Conservation (phyloP, 2,797 vertebrate genomes). For the Falco concolor region DNA sequence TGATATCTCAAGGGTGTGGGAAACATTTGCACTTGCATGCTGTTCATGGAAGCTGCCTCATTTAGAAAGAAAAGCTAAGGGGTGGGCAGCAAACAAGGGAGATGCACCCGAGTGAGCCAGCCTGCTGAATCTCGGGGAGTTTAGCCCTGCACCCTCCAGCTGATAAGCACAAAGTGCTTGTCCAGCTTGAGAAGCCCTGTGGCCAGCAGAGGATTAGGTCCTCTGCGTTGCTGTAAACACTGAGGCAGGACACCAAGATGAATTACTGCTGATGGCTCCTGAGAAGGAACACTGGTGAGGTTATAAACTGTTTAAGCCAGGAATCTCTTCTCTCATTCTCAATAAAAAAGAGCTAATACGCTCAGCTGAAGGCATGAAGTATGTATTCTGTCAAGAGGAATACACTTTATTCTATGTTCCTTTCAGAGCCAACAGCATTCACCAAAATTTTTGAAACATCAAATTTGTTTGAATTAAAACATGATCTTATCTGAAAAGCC, state of each 20-base stretch:
- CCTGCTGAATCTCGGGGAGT: background rate
- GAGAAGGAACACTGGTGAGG: background rate
- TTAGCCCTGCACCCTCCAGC: background rate
- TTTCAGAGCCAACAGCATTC: background rate
- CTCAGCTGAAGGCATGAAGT: background rate
- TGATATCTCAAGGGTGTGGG: accelerated
- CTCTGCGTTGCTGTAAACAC: background rate
- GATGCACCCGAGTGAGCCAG: background rate
- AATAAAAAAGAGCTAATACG: background rate
- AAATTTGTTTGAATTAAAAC: background rate
- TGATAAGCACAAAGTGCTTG: background rate
- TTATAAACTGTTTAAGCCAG: background rate
- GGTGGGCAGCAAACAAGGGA: background rate
- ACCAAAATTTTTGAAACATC: background rate
- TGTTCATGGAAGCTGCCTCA: no score
- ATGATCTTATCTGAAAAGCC: background rate
- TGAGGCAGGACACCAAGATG: background rate
- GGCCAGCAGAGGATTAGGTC: background rate
- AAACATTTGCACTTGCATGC: background rate
- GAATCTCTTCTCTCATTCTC: background rate
- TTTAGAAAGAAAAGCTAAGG: background rate
- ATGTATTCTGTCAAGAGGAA: background rate
- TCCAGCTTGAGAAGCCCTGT: background rate
- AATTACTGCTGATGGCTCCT: background rate
- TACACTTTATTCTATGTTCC: background rate